A percentile compares a stretch with the other conserved stretches of the same genome.
Evolutionary conservation across 2,797 vertebrate genomes (phyloP).

Genomic region (Gambusia yucatana): DNA sequence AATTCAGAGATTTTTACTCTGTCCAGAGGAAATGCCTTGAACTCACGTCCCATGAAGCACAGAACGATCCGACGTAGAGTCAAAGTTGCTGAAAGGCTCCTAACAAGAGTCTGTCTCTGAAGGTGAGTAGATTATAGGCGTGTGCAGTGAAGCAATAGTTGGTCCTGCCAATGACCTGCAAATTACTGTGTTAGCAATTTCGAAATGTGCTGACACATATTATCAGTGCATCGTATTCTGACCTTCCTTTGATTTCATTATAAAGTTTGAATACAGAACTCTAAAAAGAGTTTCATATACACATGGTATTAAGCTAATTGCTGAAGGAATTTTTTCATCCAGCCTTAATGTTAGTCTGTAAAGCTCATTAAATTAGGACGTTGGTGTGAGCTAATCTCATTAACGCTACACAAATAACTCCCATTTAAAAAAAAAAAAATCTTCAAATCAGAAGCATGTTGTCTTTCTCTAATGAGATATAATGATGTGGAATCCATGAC

Average conservation of each 20-base stretch:
- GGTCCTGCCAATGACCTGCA: background rate
- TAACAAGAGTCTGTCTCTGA: background rate
- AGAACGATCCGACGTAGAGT: background rate
- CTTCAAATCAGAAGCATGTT: conserved; percentile 35
- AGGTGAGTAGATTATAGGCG: background rate
- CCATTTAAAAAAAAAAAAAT: conserved; percentile 11
- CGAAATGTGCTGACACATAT: background rate
- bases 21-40: background rate
- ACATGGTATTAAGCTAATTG: background rate
- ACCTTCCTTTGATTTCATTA: background rate
- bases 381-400: background rate
- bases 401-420: conserved; percentile 13
- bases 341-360: background rate
- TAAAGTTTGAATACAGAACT: background rate
- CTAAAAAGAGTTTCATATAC: too few species aligned
- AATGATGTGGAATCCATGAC: conserved; percentile 53
- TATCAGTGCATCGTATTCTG: background rate
- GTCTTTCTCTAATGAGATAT: conserved; percentile 48
- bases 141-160: background rate
- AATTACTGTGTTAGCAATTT: background rate
- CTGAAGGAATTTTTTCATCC: conserved; percentile 4
- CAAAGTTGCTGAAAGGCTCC: background rate
- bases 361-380: background rate
- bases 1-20: background rate
- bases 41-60: background rate